Base-by-base conservation (phyloP, 1,140 invertebrate genomes). In the Odontomachus brunneus region DNA sequence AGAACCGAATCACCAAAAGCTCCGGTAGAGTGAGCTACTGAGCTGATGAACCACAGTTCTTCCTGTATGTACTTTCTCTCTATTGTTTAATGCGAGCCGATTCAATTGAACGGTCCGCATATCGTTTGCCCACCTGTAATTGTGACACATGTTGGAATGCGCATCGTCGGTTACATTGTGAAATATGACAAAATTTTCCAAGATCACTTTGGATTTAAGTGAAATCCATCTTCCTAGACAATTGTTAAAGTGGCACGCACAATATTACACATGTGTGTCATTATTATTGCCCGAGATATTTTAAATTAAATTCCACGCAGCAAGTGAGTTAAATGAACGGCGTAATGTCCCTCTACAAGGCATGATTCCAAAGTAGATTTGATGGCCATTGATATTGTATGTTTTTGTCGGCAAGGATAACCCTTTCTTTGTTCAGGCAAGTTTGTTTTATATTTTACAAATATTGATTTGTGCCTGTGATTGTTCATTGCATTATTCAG, bases 251-350 rank as follows among this genome's bases (percentile, higher is more conserved):
- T 12, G 24, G 33, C 44, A 44, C 55, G 19, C 53, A 33, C 19
- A 73, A 11, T 62, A 63, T 48, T 26, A 19, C 22, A 9, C 26
- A n/a, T 9, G 19, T 9, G 19, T 62, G 24, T 60, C 14, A 3
- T 19, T 49, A 22, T 51, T 33, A n/a, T 72, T n/a, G 29, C 29
- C 29, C 11, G 19, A 11, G 38, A 49, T n/a, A 17, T 11, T 63
- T 11, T 44, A 49, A n/a, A 62, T 11, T 14, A 74, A 60, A 49
- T 75, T 44, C 12, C 59, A 26, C 63, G 44, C 24, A 63, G n/a
- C 44, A 75, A 75, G 73, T 75, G 73, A 78, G 51, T 78, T 29
- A 69, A 78, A n/a, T 78, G 15, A 44, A 78, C 26, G 17, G 67
- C 3, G 0, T 3, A 48, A 48, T 49, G 19, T 33, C n/a, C 33